Base-by-base conservation (phyloP, 2,888 invertebrate genomes). In the Thumatha senex region DNA sequence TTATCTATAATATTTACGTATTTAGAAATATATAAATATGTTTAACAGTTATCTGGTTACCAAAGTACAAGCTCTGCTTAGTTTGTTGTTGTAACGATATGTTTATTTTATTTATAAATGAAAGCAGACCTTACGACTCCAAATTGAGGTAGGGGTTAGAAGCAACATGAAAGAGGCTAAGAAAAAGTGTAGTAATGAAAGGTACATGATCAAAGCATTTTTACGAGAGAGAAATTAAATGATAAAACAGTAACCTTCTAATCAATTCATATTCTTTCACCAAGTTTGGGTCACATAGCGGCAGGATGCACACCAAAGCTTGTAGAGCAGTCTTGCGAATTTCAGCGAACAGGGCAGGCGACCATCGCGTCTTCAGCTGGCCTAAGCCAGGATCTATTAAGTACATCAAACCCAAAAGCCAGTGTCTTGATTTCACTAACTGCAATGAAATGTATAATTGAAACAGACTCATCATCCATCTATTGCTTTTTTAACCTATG, bases 371-470 rank as follows among this genome's bases (percentile, higher is more conserved):
- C 13, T 84, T 70, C 4, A 89, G 74, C 1, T 56, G 51, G 42
- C 76, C 63, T 3, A 89, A 73, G 0, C 76, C 84, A 9, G 89
- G 89, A 51, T 89, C 89, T 33, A 90, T 47, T 30, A 91, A 48
- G 48, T 84, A 89, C 79, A 86, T 81, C 7, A 91, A 63, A 0
- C 89, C 90, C 7, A 84, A 48, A 0, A 89, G 56, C 88, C 89
- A 91, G 40, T 78, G 50, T 2, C 76, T 74, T 1, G 72, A 61
- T 53, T 78, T 78, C 2, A 84, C 58, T 75, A 86, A 69, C 90
- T 90, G 58, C n/a, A 72, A 46, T 7, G 8, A 29, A 5, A 34
- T 10, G 7, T 12, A 9, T 15, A 7, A 29, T 0, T 18, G 33
- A n/a, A 0, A n/a, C n/a, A 7, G 10, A 38, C 2, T 1, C 14